Base-by-base conservation (phyloP, 2,113 vertebrate species). In the Menidia beryllina region DNA sequence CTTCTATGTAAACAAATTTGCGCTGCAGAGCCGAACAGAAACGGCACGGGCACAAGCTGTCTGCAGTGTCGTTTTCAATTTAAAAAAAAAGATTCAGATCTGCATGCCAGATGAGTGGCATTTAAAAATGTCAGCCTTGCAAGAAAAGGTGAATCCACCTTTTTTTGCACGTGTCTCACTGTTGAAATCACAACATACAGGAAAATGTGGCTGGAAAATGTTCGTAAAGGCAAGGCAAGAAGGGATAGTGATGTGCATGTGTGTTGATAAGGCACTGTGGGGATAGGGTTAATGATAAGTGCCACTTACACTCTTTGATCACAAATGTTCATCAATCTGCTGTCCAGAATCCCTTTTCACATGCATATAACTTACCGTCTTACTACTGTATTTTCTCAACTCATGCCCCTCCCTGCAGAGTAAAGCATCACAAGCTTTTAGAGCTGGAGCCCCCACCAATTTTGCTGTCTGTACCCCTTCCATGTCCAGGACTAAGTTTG, bases 291-390 rank as follows among this genome's bases (percentile, higher is more conserved):
- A 89, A 89, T 27, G 82, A 88, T 90, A 86, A 89, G 86, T 86
- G 89, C 83, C 77, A 91, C 91, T 90, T 91, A 88, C 73, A 77
- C 84, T 83, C 87, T 92, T 92, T 92, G 91, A 90, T 90, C 90
- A 72, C 64, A 51, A 59, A 81, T 60, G 50, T 75, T 88, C 87
- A 91, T 91, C 85, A 85, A 88, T 91, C 87, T 83, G 27, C 77
- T 75, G 84, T 81, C 80, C 2, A 21, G 65, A 24, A 45, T 13
- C 72, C 38, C 25, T 75, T 56, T 43, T 49, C 47, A 72, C 49
- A 75, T 30, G 47, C 36, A 36, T 24, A 71, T 43, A 74, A 53
- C 48, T 27, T 34, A 24, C 13, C 34, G 21, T 74, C 17, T 53
- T 49, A 81, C 51, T 52, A 54, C 60, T 80, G 75, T 59, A 65